These are phyloP conservation scores for Cylloceria caligata DNA, from an alignment of 2,888 invertebrate genomes.

Conservation along the genomic window DNA sequence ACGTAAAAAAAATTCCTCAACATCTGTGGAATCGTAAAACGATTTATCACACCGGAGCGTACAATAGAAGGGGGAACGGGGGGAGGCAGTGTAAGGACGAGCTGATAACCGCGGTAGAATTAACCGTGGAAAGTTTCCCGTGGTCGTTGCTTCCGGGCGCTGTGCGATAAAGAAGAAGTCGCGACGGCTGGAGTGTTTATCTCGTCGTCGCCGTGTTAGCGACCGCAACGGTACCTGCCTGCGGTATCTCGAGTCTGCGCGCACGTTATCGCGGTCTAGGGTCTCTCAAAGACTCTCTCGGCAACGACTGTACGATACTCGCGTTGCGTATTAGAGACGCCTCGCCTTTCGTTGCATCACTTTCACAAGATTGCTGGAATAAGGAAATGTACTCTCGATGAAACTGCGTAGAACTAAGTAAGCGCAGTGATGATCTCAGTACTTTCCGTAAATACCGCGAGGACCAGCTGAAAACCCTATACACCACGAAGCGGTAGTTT, in stretches of 20 bases:
- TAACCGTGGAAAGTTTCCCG: slow-evolving; percentile 55
- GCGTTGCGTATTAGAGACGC: not conserved
- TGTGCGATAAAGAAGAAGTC: slow-evolving; percentile 33
- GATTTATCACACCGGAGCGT: not conserved
- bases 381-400: slow-evolving; percentile 7
- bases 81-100: not conserved
- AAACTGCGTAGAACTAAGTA: not conserved
- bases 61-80: too few species aligned
- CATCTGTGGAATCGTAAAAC: slow-evolving; percentile 8
- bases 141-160: slow-evolving; percentile 52
- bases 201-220: slow-evolving; percentile 60
- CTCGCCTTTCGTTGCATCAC: not conserved
- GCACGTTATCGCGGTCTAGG: slow-evolving; percentile 18
- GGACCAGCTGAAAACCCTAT: not conserved
- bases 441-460: not conserved
- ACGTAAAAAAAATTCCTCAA: slow-evolving; percentile 10
- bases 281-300: slow-evolving; percentile 5
- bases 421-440: not conserved
- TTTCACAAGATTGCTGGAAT: slow-evolving; percentile 12
- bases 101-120: slow-evolving; percentile 40
- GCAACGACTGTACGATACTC: slow-evolving; percentile 3
- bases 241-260: slow-evolving; percentile 60
- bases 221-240: slow-evolving; percentile 60
- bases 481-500: not conserved
- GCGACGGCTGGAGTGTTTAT: slow-evolving; percentile 16